phyloP scores from a whole-genome alignment of 2,113 vertebrate species.

The Mustelus asterias region DNA sequence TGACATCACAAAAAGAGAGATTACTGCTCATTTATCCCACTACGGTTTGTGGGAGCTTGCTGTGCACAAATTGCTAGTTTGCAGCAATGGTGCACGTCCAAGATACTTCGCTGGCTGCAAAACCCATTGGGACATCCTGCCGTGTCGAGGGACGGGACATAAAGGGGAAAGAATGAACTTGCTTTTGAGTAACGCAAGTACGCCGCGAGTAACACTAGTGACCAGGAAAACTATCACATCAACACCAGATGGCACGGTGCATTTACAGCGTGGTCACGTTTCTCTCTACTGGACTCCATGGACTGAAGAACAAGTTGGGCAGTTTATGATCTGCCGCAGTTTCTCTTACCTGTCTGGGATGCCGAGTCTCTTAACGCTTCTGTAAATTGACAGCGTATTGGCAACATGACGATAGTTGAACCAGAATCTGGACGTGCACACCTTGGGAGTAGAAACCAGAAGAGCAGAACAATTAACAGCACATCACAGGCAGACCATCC shows the following conservation, averaged over 20 bases:
- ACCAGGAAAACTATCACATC: background rate
- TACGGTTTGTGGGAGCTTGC: no score
- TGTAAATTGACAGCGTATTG: slow-evolving; percentile 90
- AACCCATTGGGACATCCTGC: background rate
- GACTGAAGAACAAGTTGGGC: background rate
- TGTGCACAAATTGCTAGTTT: background rate
- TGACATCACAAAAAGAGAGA: background rate
- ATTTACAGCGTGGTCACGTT: background rate
- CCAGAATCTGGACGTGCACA: slow-evolving; percentile 96
- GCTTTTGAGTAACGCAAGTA: background rate
- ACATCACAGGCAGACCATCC: slow-evolving; percentile 37
- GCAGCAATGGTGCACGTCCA: background rate
- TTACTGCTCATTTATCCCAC: background rate
- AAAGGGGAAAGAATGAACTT: background rate
- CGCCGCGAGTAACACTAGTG: no score
- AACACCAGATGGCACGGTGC: background rate
- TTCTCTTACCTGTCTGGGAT: slow-evolving; percentile 87
- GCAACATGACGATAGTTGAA: slow-evolving; percentile 98
- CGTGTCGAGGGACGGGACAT: background rate
- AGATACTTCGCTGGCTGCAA: background rate
- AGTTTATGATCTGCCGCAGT: no score
- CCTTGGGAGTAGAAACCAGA: slow-evolving; percentile 56
- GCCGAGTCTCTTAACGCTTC: slow-evolving; percentile 93
- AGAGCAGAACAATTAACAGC: slow-evolving; percentile 17
- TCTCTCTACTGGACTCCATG: background rate